Evolutionary conservation across 2,113 vertebrate genomes (phyloP), one percentile per base, ranked within the genome.

Genomic region (Cettia cetti): DNA sequence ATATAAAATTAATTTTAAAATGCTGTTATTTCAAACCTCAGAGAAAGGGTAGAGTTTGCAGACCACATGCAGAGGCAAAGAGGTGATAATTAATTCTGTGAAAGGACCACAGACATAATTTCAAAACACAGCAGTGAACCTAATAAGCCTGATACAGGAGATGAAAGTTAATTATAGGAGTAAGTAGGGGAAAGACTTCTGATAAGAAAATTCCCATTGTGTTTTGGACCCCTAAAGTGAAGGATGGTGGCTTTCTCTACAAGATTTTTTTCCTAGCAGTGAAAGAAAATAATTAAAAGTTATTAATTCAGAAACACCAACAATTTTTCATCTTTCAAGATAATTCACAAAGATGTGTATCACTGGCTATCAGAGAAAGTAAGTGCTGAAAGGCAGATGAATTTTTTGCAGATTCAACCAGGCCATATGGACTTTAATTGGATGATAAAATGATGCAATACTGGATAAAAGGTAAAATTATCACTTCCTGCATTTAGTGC

Each of bases 81-180:
- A 91, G 42, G 69, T 82, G 78, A 87, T 94, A 91, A 95, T 92
- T 88, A 91, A 91, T 64, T 92, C n/a, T 93, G 15, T 90, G 66
- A 39, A 78, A 72, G 47, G 54, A 86, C 75, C 47, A 92, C 7
- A 8, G 82, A 59, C 61, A 65, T 66, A 75, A 94, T 95, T 96
- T 94, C 86, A 92, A 95, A 94, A 79, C 60, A 75, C 77, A 82
- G 69, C 49, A 65, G 81, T 87, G 92, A 92, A 78, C n/a, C 74
- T 94, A 89, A 64, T 89, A 94, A 94, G 61, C 15, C 49, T 89
- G 74, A 92, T 79, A 79, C 5, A 91, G 64, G 65, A 86, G 53
- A 95, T 40, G 75, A 56, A 94, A 89, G 40, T 40, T 91, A 89
- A 94, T 95, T 82, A 94, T 66, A 40, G 49, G 24, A 71, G 7